Evolutionary conservation across 2,797 vertebrate genomes (phyloP), one percentile per base, ranked within the genome.

Genomic region (Buphagus erythrorhynchus): DNA sequence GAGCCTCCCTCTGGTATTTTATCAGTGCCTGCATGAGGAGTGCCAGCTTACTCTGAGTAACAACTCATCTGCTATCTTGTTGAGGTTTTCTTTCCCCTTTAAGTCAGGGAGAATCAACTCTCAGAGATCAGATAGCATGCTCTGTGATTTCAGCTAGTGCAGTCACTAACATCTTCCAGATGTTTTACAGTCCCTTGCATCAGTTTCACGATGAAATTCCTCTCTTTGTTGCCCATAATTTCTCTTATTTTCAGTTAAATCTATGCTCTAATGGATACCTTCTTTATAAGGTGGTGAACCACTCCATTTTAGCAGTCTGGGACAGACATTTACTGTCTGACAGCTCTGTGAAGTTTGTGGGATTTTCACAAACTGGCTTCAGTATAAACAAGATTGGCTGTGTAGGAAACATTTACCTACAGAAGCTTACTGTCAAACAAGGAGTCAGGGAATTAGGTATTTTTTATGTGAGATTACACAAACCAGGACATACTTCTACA

Each of bases 91-190:
- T 67, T 68, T 71, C 82, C 69, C 91, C 82, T 86, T 97, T 94
- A 94, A 94, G 66, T 89, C 48, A 86, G 91, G 57, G 79, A 78
- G 63, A 73, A 74, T 71, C 72, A 46, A 86, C 65, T 94, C 76
- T 87, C 36, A 3, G 48, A 84, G 66, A 8, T 3, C 1, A 93
- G 91, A 96, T 88, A 96, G 83, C 40, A 13, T 62, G 61, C 78
- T 85, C 92, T 93, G 76, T 88, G 86, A 95, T 97, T 94, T 93
- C 91, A 96, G 91, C 65, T 89, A 96, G 10, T 88, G 94, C 52
- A 93, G 95, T 58, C 28, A 9, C 75, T 97, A 97, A 97, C 75
- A 29, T 97, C 83, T 97, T 97, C 96, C 98, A 98, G 97, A 97
- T 98, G 97, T 97, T 97, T 97, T 82, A 93, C 86, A 65, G 48